Conservation (phyloP, 2,113 vertebrate genomes). For the Pseudois nayaur region DNA sequence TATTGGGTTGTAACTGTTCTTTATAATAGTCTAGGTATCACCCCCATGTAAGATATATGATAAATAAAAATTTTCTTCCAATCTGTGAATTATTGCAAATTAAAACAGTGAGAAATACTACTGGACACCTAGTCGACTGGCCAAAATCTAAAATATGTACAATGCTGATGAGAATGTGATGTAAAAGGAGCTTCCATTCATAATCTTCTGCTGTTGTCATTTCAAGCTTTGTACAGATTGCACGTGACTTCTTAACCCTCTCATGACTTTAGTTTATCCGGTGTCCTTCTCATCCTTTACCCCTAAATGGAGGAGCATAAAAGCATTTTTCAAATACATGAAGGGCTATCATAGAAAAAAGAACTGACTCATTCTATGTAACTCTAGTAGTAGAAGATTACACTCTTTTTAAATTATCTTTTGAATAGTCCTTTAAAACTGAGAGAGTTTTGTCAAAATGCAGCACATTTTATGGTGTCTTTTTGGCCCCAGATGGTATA, state of each 20-base stretch:
- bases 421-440: neutral
- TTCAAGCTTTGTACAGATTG: neutral
- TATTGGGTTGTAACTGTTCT: neutral
- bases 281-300: neutral
- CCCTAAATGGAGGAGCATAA: neutral
- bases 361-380: neutral
- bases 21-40: neutral
- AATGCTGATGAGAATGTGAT: neutral
- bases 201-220: neutral
- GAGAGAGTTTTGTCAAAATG: neutral
- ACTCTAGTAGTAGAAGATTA: neutral
- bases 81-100: neutral
- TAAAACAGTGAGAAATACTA: neutral
- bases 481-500: neutral
- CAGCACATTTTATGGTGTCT: neutral
- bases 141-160: neutral
- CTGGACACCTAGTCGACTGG: neutral
- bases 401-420: neutral
- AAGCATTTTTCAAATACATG: neutral
- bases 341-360: neutral
- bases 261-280: neutral
- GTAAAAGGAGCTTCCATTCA: neutral
- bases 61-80: neutral
- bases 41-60: neutral
- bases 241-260: neutral